Evolutionary conservation across 1,140 invertebrate genomes (phyloP).

Genomic region (Bombus haemorrhoidalis): DNA sequence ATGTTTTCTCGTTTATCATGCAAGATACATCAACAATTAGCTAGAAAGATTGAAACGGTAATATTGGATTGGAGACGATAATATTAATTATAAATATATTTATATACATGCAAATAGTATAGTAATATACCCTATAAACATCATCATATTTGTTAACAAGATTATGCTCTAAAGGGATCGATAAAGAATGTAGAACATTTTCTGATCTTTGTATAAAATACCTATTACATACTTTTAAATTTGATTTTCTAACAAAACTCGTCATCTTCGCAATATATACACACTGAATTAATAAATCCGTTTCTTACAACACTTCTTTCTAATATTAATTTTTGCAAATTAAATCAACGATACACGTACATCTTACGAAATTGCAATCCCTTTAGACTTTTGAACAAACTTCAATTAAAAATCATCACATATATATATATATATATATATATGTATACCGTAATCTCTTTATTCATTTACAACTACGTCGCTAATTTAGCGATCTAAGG

Average conservation of each 20-base stretch:
- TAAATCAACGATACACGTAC: neutral
- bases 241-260: neutral
- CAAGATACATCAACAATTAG: conserved; percentile 65
- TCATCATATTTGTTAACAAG: conserved; percentile 36
- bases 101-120: conserved; percentile 60
- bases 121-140: conserved; percentile 42
- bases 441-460: neutral
- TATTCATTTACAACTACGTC: neutral
- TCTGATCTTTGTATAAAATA: neutral
- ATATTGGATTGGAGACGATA: conserved; percentile 36
- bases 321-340: neutral
- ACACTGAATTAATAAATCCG: neutral
- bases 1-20: conserved; percentile 41
- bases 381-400: conserved; percentile 8
- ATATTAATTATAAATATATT: conserved; percentile 47
- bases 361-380: neutral
- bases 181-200: neutral
- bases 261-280: neutral
- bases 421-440: neutral
- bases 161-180: conserved; percentile 26
- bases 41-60: conserved; percentile 58
- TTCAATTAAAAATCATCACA: conserved; percentile 10
- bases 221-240: neutral
- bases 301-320: neutral
- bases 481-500: conserved; percentile 1